Percentiles rank a stretch among this genome's conserved stretches.
phyloP scores from a whole-genome alignment of 2,888 invertebrate genomes.

The Steromphala cineraria region DNA sequence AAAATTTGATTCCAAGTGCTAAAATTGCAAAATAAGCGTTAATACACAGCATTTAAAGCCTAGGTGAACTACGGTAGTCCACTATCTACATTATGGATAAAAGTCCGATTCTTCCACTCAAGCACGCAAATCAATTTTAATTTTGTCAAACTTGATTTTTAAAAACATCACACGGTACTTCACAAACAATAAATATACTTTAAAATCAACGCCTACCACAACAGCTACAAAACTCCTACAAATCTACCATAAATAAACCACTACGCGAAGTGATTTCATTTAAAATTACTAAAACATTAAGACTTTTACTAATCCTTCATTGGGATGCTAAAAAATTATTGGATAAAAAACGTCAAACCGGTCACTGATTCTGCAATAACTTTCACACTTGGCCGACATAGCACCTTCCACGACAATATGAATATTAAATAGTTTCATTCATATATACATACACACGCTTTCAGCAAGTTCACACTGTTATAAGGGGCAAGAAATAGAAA shows the following conservation, averaged over 20 bases:
- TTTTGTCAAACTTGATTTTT: not conserved
- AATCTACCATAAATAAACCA: not conserved
- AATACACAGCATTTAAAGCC: too few species aligned
- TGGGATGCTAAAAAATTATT: too few species aligned
- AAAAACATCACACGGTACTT: not conserved
- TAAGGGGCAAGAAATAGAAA: not conserved
- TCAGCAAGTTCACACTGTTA: not conserved
- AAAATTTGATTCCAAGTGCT: too few species aligned
- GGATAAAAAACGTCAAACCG: too few species aligned
- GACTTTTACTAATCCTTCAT: too few species aligned
- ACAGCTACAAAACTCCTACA: not conserved
- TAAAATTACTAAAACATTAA: too few species aligned
- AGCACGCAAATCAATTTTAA: too few species aligned
- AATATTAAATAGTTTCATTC: not conserved
- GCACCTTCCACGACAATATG: not conserved
- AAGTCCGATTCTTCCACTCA: too few species aligned
- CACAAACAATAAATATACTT: not conserved
- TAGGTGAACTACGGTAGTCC: too few species aligned
- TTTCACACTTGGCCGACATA: constrained; percentile 4
- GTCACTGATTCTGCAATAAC: not conserved
- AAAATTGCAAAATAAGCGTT: too few species aligned
- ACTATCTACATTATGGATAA: too few species aligned
- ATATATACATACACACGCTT: constrained; percentile 9
- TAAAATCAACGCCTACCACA: not conserved
- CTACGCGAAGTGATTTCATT: too few species aligned